Evolutionary conservation across 2,888 invertebrate genomes (phyloP).

Genomic region (Sclerodermus sp.): DNA sequence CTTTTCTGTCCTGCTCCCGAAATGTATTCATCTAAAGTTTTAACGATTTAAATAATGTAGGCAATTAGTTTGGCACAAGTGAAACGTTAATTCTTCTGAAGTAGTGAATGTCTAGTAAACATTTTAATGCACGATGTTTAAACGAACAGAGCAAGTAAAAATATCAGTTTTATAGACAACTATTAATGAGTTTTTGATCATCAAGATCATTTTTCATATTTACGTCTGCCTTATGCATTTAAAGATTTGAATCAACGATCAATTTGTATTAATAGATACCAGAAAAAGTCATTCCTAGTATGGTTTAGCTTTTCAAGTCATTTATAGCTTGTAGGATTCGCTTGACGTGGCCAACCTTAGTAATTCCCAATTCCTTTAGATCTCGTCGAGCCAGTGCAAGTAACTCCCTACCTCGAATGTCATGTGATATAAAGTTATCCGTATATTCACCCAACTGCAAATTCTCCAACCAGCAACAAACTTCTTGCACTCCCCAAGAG

Average conservation of each 20-base stretch:
- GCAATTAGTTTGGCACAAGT: not conserved
- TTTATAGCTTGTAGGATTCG: conserved; percentile 91
- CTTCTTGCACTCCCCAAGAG: conserved; percentile 85
- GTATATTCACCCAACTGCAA: conserved; percentile 88
- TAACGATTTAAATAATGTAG: not conserved
- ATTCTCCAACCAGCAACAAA: conserved; percentile 86
- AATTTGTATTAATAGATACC: too few relatives aligned
- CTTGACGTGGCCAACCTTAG: conserved; percentile 95
- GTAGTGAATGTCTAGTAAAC: too few relatives aligned
- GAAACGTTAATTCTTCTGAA: not conserved
- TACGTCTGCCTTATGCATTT: too few relatives aligned
- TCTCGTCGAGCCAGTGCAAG: conserved; percentile 83
- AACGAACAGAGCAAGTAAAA: too few relatives aligned
- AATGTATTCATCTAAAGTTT: not conserved
- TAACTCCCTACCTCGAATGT: conserved; percentile 88
- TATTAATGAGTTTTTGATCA: too few relatives aligned
- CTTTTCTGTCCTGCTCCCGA: too few relatives aligned
- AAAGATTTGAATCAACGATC: too few relatives aligned
- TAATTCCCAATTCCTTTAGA: conserved; percentile 87
- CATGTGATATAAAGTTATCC: conserved; percentile 87
- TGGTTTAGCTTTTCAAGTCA: conserved; percentile 65
- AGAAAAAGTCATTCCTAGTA: too few relatives aligned
- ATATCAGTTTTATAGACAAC: too few relatives aligned
- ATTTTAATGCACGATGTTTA: too few relatives aligned
- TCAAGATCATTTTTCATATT: too few relatives aligned